A percentile compares a stretch with the other conserved stretches of the same genome.
Evolutionary conservation across 2,113 vertebrate genomes (phyloP).

Genomic region (Planiliza haematocheilus): DNA sequence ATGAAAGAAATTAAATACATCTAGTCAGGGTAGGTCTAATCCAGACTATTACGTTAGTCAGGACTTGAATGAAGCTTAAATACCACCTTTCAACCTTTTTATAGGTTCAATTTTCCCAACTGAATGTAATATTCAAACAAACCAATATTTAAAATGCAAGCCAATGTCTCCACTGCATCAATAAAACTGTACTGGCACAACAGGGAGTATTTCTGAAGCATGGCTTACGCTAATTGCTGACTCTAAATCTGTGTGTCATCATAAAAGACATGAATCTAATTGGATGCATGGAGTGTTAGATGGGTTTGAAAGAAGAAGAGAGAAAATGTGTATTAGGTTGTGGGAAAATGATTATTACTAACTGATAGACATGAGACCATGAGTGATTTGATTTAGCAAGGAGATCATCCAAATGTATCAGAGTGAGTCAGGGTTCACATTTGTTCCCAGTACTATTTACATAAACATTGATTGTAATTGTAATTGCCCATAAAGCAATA

Average conservation of each 20-base stretch:
- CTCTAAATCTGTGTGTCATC: too few relatives aligned
- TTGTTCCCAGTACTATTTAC: constrained; percentile 5
- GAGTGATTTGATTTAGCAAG: neutral
- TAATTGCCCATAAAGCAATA: neutral
- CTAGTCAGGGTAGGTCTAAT: neutral
- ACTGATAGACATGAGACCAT: neutral
- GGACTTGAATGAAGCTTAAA: neutral
- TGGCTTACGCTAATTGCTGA: neutral
- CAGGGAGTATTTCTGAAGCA: neutral
- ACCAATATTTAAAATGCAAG: neutral
- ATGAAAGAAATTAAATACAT: neutral
- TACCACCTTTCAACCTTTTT: neutral
- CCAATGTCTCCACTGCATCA: neutral
- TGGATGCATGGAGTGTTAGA: neutral
- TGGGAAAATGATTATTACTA: neutral
- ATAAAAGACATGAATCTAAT: neutral
- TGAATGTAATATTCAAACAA: neutral
- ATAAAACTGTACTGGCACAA: neutral
- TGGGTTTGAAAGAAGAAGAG: constrained; percentile 1
- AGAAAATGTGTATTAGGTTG: neutral
- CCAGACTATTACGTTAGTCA: neutral
- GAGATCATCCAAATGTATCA: neutral
- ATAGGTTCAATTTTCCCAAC: neutral
- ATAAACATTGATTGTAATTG: neutral
- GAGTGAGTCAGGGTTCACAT: constrained; percentile 1